phyloP scores from a whole-genome alignment of 2,888 invertebrate genomes.

The Pyrochroa serraticornis region DNA sequence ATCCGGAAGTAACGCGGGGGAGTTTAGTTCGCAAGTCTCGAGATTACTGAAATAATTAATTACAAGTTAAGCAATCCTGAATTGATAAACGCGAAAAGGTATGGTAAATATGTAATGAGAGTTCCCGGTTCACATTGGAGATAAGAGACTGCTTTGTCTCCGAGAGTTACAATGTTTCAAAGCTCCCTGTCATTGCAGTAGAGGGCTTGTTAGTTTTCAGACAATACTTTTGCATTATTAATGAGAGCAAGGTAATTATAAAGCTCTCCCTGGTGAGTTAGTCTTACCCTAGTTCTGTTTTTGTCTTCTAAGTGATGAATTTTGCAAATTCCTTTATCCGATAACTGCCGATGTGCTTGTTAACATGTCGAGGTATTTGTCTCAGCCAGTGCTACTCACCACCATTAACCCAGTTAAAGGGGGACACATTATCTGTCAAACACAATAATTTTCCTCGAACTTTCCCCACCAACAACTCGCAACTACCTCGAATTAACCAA shows the following conservation, averaged over 20 bases:
- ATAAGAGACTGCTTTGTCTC: conserved; percentile 22
- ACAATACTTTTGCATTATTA: conserved; percentile 33
- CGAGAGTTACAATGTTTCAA: conserved; percentile 27
- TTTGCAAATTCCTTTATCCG: conserved; percentile 18
- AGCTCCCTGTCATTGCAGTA: conserved; percentile 26
- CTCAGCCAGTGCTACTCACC: neutral
- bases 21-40: no score
- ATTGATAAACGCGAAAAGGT: conserved; percentile 27
- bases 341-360: conserved; percentile 16
- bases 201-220: conserved; percentile 31
- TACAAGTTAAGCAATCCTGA: conserved; percentile 21
- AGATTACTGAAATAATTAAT: conserved; percentile 24
- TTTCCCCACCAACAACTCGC: neutral
- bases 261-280: conserved; percentile 23
- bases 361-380: conserved; percentile 13
- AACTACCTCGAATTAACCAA: neutral
- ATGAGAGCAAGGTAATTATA: conserved; percentile 31
- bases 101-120: conserved; percentile 29
- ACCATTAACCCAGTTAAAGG: neutral
- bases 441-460: neutral
- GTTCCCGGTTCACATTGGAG: conserved; percentile 11
- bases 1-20: no score
- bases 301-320: conserved; percentile 23
- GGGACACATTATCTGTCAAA: neutral
- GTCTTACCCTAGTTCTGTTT: conserved; percentile 16